Percentiles rank a stretch among this genome's conserved stretches.
Evolutionary conservation across 2,113 vertebrate species (phyloP).

Genomic region (Micromys minutus): DNA sequence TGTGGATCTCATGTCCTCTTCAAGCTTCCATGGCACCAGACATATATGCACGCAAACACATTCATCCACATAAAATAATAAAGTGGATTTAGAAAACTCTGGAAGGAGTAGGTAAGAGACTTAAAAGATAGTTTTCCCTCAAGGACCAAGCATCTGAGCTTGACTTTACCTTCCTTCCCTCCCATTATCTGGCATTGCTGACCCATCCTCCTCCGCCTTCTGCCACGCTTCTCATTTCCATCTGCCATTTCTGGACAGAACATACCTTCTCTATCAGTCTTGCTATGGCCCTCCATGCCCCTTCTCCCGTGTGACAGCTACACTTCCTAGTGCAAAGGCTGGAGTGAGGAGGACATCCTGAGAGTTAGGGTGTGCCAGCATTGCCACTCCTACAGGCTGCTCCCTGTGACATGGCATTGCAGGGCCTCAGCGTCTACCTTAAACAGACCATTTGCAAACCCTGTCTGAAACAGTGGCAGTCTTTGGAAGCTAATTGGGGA

Average conservation of each 20-base stretch:
- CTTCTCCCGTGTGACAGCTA: conserved; percentile 27
- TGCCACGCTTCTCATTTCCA: conserved; percentile 38
- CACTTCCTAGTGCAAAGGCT: conserved; percentile 44
- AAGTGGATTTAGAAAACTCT: neutral
- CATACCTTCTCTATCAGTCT: conserved; percentile 55
- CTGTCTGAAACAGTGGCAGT: neutral
- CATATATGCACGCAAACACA: too few species aligned
- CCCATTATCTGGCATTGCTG: neutral
- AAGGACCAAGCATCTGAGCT: neutral
- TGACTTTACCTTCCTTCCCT: neutral
- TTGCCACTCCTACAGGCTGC: neutral
- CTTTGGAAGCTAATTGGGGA: neutral
- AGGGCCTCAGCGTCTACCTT: conserved; percentile 23
- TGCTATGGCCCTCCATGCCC: conserved; percentile 61
- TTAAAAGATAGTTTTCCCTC: conserved; percentile 40
- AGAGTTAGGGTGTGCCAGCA: neutral
- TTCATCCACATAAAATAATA: neutral
- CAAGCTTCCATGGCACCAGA: too few species aligned
- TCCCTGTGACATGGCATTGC: neutral
- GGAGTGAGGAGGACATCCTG: neutral
- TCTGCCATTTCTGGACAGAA: conserved; percentile 30
- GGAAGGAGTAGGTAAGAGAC: neutral
- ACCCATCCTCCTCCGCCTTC: conserved; percentile 38
- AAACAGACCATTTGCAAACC: neutral
- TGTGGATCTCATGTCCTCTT: neutral